phyloP scores from a whole-genome alignment of 2,797 vertebrate species.

The Enteromius radiatus region DNA sequence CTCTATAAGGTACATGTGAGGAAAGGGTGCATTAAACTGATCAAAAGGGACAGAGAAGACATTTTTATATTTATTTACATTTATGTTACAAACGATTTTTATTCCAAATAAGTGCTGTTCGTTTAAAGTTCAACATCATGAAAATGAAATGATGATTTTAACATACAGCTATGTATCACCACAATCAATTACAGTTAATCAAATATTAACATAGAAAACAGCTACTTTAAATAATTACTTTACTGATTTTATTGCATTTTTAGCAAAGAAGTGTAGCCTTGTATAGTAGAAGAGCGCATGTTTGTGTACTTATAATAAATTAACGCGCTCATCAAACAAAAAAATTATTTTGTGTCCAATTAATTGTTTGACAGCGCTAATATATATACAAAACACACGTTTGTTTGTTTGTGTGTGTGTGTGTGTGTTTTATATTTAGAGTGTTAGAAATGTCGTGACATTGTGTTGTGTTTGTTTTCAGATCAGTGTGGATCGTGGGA shows the following conservation, averaged over 20 bases:
- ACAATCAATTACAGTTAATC: not conserved
- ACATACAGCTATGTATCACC: not conserved
- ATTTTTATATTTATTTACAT: too few relatives aligned
- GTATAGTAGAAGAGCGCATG: not conserved
- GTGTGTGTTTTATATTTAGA: too few relatives aligned
- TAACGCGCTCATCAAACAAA: too few relatives aligned
- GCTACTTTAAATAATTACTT: not conserved
- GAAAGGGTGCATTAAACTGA: not conserved
- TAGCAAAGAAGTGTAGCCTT: not conserved
- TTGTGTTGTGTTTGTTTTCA: constrained; percentile 59
- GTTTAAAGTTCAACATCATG: not conserved
- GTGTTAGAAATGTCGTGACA: not conserved
- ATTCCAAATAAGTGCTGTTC: not conserved
- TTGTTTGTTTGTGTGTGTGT: too few relatives aligned
- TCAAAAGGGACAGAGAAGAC: not conserved
- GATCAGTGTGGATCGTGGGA: constrained; percentile 97
- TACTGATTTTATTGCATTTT: not conserved
- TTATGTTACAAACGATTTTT: not conserved
- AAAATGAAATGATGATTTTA: too few relatives aligned
- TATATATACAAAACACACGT: too few relatives aligned
- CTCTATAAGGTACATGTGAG: constrained; percentile 88
- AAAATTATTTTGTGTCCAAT: too few relatives aligned
- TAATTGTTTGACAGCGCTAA: too few relatives aligned
- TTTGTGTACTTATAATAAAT: too few relatives aligned
- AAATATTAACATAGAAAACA: not conserved